These are phyloP conservation scores for Ascidia mentula DNA, from an alignment of 23 tunicate species.

Conservation along the genomic window DNA sequence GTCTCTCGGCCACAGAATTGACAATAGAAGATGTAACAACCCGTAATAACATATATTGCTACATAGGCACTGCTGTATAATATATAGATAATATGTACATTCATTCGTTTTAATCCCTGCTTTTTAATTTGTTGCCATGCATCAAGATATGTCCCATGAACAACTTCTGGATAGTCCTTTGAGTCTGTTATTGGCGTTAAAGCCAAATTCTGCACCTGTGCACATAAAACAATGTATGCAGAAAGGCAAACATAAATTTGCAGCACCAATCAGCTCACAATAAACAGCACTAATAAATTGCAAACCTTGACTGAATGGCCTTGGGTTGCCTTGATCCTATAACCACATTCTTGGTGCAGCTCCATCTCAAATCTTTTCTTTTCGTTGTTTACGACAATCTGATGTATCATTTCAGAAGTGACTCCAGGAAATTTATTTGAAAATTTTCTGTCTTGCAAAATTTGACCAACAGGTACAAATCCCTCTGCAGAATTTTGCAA, in stretches of 20 bases:
- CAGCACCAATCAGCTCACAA: background rate
- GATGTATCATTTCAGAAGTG: slow-evolving; percentile 8
- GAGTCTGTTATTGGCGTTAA: slow-evolving; percentile 38
- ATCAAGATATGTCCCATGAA: slow-evolving; percentile 59
- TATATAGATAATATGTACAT: no score
- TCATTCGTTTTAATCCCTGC: slow-evolving; percentile 60
- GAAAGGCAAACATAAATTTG: background rate
- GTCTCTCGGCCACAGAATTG: background rate
- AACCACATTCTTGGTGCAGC: background rate
- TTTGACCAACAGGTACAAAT: slow-evolving; percentile 4
- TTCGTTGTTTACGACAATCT: slow-evolving; percentile 27
- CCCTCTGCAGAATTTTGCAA: slow-evolving; percentile 19
- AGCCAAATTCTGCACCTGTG: slow-evolving; percentile 27
- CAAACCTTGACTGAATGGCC: slow-evolving; percentile 48
- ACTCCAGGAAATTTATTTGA: background rate
- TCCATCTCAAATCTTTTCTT: slow-evolving; percentile 50
- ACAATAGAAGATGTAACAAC: no score
- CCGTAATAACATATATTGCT: no score
- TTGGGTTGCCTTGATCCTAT: slow-evolving; percentile 49
- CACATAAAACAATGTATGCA: background rate
- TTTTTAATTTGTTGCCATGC: slow-evolving; percentile 57
- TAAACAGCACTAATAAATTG: background rate
- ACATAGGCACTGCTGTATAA: no score
- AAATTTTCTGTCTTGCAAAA: slow-evolving; percentile 6
- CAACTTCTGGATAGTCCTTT: slow-evolving; percentile 14